Conservation (phyloP, 2,113 vertebrate species). For the Prinia subflava region DNA sequence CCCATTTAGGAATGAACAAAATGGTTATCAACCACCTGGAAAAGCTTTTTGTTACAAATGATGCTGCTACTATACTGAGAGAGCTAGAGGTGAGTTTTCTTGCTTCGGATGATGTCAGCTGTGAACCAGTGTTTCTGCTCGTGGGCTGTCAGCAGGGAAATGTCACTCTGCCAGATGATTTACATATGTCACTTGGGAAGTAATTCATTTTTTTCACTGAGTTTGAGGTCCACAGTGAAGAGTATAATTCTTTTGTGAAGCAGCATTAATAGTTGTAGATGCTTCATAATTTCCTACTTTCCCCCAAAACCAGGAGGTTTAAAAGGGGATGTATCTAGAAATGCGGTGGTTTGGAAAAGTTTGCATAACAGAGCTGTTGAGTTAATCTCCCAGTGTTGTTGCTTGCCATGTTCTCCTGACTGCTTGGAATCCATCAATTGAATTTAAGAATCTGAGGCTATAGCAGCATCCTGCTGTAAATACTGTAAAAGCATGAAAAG, state of each 20-base stretch:
- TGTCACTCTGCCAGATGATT: not conserved
- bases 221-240: not conserved
- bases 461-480: not conserved
- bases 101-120: not conserved
- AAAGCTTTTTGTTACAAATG: constrained; percentile 97
- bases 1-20: constrained; percentile 92
- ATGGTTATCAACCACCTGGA: constrained; percentile 99
- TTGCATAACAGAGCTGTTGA: not conserved
- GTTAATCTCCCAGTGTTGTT: not conserved
- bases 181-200: not conserved
- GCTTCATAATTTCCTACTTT: not conserved
- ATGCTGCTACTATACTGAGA: constrained; percentile 94
- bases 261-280: not conserved
- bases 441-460: not conserved
- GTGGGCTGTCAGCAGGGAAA: not conserved
- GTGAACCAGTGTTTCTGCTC: not conserved
- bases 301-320: not conserved
- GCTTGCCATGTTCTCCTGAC: not conserved
- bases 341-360: not conserved
- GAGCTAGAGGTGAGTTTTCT: constrained; percentile 86
- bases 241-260: not conserved
- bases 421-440: not conserved
- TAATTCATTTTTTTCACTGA: not conserved
- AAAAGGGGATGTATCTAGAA: not conserved
- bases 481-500: not conserved